Evolutionary conservation across 23 tunicate species (phyloP).

Genomic region (Ciona savignyi): DNA sequence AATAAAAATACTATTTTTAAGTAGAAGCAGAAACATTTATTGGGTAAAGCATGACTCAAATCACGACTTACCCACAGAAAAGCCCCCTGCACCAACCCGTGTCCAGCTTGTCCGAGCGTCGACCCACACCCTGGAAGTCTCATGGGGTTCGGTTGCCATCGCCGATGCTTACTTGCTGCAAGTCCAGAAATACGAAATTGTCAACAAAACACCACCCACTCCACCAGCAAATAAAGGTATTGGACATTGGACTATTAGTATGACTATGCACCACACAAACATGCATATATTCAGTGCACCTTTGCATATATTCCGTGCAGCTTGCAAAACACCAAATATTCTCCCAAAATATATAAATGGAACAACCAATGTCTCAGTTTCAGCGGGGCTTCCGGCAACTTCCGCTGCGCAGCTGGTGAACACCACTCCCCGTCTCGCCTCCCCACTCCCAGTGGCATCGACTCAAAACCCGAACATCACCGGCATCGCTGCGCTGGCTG

Average conservation of each 20-base stretch:
- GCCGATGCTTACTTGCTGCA: slow-evolving; percentile 85
- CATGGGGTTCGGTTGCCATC: slow-evolving; percentile 79
- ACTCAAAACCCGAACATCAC: slow-evolving; percentile 34
- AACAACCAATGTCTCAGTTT: neutral
- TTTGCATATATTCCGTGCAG: too few species aligned
- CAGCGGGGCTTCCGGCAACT: neutral
- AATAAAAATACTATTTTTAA: too few species aligned
- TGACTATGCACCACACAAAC: too few species aligned
- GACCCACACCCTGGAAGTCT: slow-evolving; percentile 66
- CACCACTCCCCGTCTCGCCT: slow-evolving; percentile 67
- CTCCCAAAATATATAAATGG: neutral
- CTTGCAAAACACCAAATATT: too few species aligned
- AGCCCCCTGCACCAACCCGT: slow-evolving; percentile 77
- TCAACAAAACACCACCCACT: slow-evolving; percentile 19
- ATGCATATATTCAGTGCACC: too few species aligned
- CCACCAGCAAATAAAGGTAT: too few species aligned
- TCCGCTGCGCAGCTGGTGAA: slow-evolving; percentile 52
- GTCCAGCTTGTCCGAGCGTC: slow-evolving; percentile 83
- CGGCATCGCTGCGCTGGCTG: slow-evolving; percentile 90
- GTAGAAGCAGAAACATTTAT: too few species aligned
- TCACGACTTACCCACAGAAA: too few species aligned
- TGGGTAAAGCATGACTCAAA: too few species aligned
- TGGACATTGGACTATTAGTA: too few species aligned
- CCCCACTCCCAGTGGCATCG: slow-evolving; percentile 16
- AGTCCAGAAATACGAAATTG: slow-evolving; percentile 76